Percentiles rank a stretch among this genome's conserved stretches.
These are phyloP conservation scores for Tinea semifulvella DNA, from an alignment of 2,888 invertebrate genomes.

Conservation along the genomic window DNA sequence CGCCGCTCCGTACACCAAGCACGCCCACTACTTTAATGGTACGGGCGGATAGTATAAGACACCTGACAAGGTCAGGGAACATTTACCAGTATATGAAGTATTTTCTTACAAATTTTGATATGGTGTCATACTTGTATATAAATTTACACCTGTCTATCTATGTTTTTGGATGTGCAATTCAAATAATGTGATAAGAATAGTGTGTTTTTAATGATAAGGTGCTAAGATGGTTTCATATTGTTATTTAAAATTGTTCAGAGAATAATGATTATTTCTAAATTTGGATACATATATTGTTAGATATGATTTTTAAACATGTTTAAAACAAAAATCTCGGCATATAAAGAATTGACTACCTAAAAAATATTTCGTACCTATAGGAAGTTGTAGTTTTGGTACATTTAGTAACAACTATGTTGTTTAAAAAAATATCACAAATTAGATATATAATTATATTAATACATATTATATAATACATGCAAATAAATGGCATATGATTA, in stretches of 20 bases:
- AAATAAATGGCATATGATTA: no score
- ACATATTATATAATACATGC: no score
- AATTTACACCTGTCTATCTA: not conserved
- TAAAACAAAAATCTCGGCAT: no score
- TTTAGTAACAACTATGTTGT: conserved; percentile 62
- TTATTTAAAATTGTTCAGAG: conserved; percentile 10
- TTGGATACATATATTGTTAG: not conserved
- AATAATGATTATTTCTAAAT: conserved; percentile 6
- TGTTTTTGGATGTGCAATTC: conserved; percentile 56
- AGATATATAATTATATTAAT: no score
- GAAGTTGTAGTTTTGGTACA: conserved; percentile 57
- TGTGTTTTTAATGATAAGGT: conserved; percentile 48
- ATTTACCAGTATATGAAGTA: conserved; percentile 9
- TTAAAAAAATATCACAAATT: conserved; percentile 20
- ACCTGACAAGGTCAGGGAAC: conserved; percentile 4
- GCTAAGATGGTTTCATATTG: conserved; percentile 33
- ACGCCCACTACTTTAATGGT: conserved; percentile 72
- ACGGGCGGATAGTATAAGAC: conserved; percentile 48
- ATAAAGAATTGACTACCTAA: no score
- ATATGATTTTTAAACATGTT: not conserved
- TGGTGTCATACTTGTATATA: conserved; percentile 12
- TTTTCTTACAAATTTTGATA: conserved; percentile 13
- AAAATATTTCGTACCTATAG: conserved; percentile 23
- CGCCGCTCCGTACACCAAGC: conserved; percentile 84
- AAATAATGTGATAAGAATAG: conserved; percentile 45